These are phyloP conservation scores for Patella caerulea DNA, from an alignment of 2,888 invertebrate species.

Conservation along the genomic window DNA sequence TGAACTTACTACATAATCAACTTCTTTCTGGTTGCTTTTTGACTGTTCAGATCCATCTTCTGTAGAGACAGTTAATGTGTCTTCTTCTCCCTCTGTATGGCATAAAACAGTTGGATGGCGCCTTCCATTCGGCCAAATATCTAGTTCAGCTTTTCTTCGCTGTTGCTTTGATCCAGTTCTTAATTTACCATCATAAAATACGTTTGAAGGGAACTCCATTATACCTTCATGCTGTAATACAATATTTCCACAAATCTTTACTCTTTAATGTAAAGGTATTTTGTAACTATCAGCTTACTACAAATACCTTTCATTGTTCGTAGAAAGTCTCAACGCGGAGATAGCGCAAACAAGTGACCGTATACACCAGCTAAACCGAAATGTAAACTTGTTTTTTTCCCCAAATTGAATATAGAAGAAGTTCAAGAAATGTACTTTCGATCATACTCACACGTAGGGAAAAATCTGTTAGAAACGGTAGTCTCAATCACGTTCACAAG, in stretches of 20 bases:
- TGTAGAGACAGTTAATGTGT: constrained; percentile 28
- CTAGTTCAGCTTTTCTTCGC: constrained; percentile 43
- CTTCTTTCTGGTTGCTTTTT: constrained; percentile 44
- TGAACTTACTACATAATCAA: constrained; percentile 47
- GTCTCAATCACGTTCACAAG: no score
- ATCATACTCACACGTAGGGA: no score
- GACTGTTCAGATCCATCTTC: constrained; percentile 33
- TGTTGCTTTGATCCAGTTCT: constrained; percentile 44
- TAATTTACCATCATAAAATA: constrained; percentile 78
- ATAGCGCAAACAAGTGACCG: no score
- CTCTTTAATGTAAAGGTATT: no score
- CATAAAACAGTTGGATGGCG: constrained; percentile 51
- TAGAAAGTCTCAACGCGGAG: no score
- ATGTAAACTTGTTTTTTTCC: neutral
- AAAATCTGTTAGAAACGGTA: no score
- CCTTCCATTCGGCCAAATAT: constrained; percentile 48
- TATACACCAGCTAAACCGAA: no score
- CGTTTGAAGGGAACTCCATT: constrained; percentile 82
- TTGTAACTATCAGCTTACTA: no score
- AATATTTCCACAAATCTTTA: constrained; percentile 25
- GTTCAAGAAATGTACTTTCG: no score
- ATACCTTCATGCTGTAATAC: constrained; percentile 80
- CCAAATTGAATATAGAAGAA: neutral
- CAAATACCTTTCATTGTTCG: no score
- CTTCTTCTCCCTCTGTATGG: constrained; percentile 48